A percentile compares a stretch with the other conserved stretches of the same genome.
Conservation (phyloP, 2,113 vertebrate genomes). For the Dasyornis broadbenti region DNA sequence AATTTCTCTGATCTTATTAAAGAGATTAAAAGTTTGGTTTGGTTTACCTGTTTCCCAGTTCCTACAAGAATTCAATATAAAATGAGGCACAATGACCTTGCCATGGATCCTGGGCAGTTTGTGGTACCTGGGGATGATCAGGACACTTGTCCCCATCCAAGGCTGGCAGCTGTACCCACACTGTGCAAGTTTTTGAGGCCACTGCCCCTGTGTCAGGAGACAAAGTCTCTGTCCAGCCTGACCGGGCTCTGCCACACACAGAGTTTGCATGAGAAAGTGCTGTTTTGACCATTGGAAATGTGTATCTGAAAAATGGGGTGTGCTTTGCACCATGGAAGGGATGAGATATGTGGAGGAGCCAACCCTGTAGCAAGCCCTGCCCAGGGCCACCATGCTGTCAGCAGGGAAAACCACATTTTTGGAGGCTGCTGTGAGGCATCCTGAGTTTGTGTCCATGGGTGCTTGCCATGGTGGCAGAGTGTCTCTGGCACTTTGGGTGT, state of each 20-base stretch:
- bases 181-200: background rate
- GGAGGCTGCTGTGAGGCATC: accelerated
- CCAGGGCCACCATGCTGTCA: background rate
- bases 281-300: background rate
- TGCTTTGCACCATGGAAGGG: background rate
- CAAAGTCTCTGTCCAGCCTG: background rate
- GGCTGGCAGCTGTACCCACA: background rate
- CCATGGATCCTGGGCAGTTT: accelerated
- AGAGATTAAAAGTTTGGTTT: background rate
- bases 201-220: background rate
- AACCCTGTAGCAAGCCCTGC: background rate
- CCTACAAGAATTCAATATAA: background rate
- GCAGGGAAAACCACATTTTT: background rate
- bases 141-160: background rate
- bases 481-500: background rate
- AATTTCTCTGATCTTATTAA: background rate
- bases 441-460: background rate
- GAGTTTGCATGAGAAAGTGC: background rate
- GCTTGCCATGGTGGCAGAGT: background rate
- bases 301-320: background rate
- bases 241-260: background rate
- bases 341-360: background rate
- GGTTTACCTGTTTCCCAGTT: background rate
- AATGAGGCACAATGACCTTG: background rate
- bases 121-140: background rate